These are phyloP conservation scores for Cololabis saira DNA, from an alignment of 2,113 vertebrate species.

Conservation along the genomic window DNA sequence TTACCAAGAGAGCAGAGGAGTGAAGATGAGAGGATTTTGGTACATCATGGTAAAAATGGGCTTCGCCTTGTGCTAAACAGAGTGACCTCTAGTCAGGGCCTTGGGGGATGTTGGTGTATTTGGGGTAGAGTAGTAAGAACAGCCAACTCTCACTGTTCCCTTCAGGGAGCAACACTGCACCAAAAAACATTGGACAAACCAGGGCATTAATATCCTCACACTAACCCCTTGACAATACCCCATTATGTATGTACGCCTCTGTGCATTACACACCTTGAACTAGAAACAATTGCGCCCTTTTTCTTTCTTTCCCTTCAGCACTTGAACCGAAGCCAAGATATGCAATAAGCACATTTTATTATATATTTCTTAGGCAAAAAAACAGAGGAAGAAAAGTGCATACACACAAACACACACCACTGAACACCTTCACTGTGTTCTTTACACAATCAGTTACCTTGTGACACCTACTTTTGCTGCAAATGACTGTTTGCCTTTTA, in stretches of 20 bases:
- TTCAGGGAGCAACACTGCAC: constrained; percentile 80
- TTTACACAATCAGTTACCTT: constrained; percentile 79
- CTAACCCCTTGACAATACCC: constrained; percentile 81
- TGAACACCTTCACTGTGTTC: constrained; percentile 66
- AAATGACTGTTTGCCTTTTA: constrained; percentile 80
- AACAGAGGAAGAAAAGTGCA: constrained; percentile 19
- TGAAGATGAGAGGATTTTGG: constrained; percentile 49
- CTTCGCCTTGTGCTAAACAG: constrained; percentile 77
- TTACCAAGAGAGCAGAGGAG: constrained; percentile 40
- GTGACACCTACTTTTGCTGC: constrained; percentile 76
- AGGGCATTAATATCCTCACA: constrained; percentile 82
- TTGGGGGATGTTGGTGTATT: constrained; percentile 62
- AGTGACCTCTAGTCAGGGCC: constrained; percentile 80
- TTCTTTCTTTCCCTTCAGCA: constrained; percentile 76
- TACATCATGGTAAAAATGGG: constrained; percentile 66
- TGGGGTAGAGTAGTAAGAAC: constrained; percentile 74
- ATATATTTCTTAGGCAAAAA: constrained; percentile 63
- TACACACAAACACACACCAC: constrained; percentile 49
- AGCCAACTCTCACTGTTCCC: constrained; percentile 73
- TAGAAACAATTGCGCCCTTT: constrained; percentile 79
- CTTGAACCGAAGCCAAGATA: constrained; percentile 76
- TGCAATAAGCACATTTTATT: constrained; percentile 62
- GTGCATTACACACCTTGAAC: constrained; percentile 83
- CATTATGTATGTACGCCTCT: constrained; percentile 82
- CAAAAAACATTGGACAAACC: constrained; percentile 76